Base-by-base conservation (phyloP, 1,140 invertebrate genomes). In the Fragariocoptes setiger region DNA sequence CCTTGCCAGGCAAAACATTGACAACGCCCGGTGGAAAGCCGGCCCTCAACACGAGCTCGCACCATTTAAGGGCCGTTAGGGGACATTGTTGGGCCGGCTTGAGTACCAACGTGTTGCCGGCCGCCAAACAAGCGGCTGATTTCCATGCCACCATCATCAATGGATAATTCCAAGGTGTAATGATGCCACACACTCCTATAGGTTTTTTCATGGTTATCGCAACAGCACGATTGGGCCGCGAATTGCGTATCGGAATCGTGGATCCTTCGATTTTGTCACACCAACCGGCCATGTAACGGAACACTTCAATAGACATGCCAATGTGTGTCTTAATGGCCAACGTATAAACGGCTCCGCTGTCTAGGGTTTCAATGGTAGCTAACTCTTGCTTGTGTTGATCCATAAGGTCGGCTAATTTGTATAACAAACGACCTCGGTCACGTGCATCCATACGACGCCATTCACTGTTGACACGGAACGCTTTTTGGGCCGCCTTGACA, bases 1-100 rank as follows among this genome's bases (percentile, higher is more conserved):
- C 82, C 49, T 66, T 70, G 41, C 85, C 85, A 0, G 79, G 70
- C 1, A 90, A 53, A 14, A 94, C 73, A 56, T 90, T 92, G 37
- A 92, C 72, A 0, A 92, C 85, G n/a, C 85, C 85, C 2, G 74
- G 69, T 3, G 85, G 85, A 44, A 94, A 75, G 14, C 85, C 85
- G 19, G 85, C 85, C 44, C 64, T 62, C 0, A 69, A 72, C 0
- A 71, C 66, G 2, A 90, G 59, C 59, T 92, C 83, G 1, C 79
- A 82, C 53, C 90, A 83, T 53, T 92, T 92, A 1, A 92, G 55
- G 0, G 83, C 82, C 0, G 83, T 88, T 13, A 92, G 57, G 0
- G 83, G 80, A 37, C 58, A 62, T 2, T 63, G 62, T 64, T 67
- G 62, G 17, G 68, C 66, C 38, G 68, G 68, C 54, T 71, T 70